Base-by-base conservation (phyloP, 2,797 vertebrate genomes). In the Etheostoma perlongum region DNA sequence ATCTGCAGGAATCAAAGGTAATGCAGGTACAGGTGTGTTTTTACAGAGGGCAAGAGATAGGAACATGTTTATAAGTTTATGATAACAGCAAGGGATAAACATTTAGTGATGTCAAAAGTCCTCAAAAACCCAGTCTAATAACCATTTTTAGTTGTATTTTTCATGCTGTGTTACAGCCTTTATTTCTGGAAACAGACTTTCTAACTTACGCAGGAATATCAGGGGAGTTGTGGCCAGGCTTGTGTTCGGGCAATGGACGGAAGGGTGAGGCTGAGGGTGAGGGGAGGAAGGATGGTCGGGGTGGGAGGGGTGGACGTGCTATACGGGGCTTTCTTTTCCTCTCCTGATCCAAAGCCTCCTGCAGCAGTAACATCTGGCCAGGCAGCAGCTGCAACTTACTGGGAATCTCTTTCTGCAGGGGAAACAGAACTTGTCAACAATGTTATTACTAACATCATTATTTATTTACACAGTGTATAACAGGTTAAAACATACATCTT, bases 351-450 rank as follows among this genome's bases (percentile, higher is more conserved):
- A 93, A 81, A 76, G 81, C 72, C 0, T 92, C 88, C 49, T 84
- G 1, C 73, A 95, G 81, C 64, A 18, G 79, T 52, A 90, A 2
- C n/a, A 82, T 47, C 85, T 94, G 94, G 6, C 94, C 94, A 9
- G 94, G 94, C 67, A 95, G 75, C 76, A 94, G 78, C 51, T 86
- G 83, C 21, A 94, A 47, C 0, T 82, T 73, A 18, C 23, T 63
- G 30, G 94, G 94, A 53, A 94, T 81, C 79, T 89, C 54, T 66
- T 81, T 92, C 94, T 95, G 30, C 47, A 40, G 68, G 59, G 40
- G 15, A 14, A 62, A 81, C 30, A 48, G 10, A 70, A 7, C 23
- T 21, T 0, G 2, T 6, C 58, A 55, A 18, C 9, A 9, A 2
- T 23, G 1, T 18, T 25, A 12, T 42, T 0, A 59, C 12, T 30